Evolutionary conservation across 2,797 vertebrate genomes (phyloP).

Genomic region (Rhynchonycteris naso): DNA sequence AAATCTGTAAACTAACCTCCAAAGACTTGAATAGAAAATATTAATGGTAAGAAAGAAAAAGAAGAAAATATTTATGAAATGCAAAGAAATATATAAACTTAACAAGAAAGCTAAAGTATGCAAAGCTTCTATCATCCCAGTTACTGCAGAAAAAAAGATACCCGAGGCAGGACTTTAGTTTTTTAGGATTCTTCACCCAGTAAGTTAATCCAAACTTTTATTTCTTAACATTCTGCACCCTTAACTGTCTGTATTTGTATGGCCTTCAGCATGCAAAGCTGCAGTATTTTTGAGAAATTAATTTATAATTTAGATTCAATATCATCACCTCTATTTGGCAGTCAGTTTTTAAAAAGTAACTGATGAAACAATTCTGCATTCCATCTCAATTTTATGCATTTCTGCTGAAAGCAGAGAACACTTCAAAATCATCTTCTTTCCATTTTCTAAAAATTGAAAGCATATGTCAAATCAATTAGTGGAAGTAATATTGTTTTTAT

Average conservation of each 20-base stretch:
- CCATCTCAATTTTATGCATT: not conserved
- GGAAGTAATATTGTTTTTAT: not conserved
- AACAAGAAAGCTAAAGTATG: not conserved
- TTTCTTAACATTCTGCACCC: not conserved
- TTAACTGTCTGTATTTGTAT: not conserved
- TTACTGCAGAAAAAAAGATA: not conserved
- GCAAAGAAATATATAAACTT: not conserved
- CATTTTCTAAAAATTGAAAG: not conserved
- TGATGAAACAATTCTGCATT: not conserved
- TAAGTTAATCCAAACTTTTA: not conserved
- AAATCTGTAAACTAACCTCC: not conserved
- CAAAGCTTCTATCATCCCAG: not conserved
- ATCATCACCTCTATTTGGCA: not conserved
- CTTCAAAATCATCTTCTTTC: not conserved
- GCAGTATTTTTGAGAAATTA: not conserved
- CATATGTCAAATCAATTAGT: not conserved
- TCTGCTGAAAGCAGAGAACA: not conserved
- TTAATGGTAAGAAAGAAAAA: not conserved
- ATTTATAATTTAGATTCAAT: not conserved
- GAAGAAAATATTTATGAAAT: not conserved
- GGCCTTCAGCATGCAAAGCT: not conserved
- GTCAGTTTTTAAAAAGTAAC: not conserved
- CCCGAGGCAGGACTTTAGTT: not conserved
- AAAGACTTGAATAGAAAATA: not conserved
- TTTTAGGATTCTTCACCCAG: not conserved